A percentile compares a stretch with the other conserved stretches of the same genome.
Conservation (phyloP, 2,113 vertebrate genomes). For the Atlantisia rogersi region DNA sequence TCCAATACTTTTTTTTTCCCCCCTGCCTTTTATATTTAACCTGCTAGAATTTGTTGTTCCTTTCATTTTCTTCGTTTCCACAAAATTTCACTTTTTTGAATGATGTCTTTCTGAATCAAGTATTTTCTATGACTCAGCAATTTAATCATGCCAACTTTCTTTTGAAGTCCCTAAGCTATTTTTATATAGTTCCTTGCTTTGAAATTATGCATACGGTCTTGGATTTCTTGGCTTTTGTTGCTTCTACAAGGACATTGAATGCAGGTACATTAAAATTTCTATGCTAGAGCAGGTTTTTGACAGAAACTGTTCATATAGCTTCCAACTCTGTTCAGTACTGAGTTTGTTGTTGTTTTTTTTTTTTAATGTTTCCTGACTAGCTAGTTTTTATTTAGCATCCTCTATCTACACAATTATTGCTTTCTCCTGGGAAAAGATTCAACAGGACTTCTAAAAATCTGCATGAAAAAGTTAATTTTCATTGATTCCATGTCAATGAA, state of each 20-base stretch:
- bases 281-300: background rate
- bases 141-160: background rate
- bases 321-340: background rate
- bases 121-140: constrained; percentile 12
- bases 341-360: background rate
- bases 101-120: background rate
- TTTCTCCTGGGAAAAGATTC: background rate
- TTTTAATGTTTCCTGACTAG: background rate
- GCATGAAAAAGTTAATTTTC: background rate
- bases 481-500: background rate
- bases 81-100: background rate
- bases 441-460: background rate
- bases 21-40: background rate
- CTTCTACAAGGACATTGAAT: background rate
- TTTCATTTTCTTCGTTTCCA: background rate
- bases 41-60: background rate
- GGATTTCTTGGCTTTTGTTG: background rate
- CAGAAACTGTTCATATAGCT: background rate
- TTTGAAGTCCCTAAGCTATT: background rate
- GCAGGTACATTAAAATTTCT: background rate
- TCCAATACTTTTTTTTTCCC: background rate
- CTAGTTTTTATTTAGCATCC: background rate
- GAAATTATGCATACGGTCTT: background rate
- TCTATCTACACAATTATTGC: background rate
- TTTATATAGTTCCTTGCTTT: background rate